Evolutionary conservation across 2,888 invertebrate genomes (phyloP).

Genomic region (Xestoiulus laeticollis): DNA sequence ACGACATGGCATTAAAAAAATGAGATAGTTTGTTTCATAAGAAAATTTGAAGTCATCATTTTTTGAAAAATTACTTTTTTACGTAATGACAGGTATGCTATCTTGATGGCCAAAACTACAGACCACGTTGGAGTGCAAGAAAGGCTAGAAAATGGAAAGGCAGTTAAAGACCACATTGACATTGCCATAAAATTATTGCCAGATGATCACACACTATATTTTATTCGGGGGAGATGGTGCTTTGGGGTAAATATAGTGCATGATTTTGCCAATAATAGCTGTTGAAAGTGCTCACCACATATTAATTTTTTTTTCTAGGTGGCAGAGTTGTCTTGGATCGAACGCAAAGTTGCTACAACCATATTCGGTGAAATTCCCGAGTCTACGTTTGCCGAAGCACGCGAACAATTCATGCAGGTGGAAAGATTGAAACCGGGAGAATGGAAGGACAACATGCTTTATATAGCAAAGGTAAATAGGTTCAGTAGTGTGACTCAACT

Average conservation of each 20-base stretch:
- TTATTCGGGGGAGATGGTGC: slow-evolving; percentile 76
- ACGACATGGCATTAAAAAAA: neutral
- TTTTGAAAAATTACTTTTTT: neutral
- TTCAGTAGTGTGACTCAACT: too few relatives aligned
- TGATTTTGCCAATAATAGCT: neutral
- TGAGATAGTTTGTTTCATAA: neutral
- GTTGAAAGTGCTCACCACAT: neutral
- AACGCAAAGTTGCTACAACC: slow-evolving; percentile 73
- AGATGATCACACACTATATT: slow-evolving; percentile 72
- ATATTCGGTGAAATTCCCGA: slow-evolving; percentile 73
- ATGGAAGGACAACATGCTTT: slow-evolving; percentile 71
- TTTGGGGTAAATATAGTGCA: slow-evolving; percentile 66
- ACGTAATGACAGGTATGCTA: slow-evolving; percentile 68
- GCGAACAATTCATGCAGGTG: slow-evolving; percentile 69
- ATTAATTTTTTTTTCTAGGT: slow-evolving; percentile 63
- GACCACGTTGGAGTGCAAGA: slow-evolving; percentile 72
- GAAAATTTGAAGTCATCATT: neutral
- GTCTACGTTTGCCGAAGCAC: slow-evolving; percentile 72
- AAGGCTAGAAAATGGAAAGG: slow-evolving; percentile 73
- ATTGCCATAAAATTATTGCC: slow-evolving; percentile 72
- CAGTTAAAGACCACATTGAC: slow-evolving; percentile 75
- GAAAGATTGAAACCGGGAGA: slow-evolving; percentile 68
- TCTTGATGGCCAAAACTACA: slow-evolving; percentile 72
- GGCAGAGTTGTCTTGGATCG: slow-evolving; percentile 72
- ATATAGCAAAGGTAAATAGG: slow-evolving; percentile 68